These are phyloP conservation scores for Tachystola acroxantha DNA, from an alignment of 2,888 invertebrate species.

Conservation along the genomic window DNA sequence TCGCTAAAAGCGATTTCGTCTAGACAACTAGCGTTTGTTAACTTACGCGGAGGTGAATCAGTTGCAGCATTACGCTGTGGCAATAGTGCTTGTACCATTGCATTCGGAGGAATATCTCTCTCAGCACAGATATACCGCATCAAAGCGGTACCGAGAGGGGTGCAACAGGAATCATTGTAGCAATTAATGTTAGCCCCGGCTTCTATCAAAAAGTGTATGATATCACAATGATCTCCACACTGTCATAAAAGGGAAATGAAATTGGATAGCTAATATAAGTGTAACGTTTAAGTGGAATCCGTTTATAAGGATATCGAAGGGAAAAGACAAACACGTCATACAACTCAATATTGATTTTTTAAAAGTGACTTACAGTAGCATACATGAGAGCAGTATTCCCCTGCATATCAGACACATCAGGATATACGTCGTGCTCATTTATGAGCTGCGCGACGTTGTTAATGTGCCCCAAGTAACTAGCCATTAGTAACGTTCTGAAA, in stretches of 20 bases:
- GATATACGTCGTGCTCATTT: constrained; percentile 51
- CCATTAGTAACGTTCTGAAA: constrained; percentile 52
- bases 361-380: constrained; percentile 54
- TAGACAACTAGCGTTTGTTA: no score
- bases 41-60: constrained; percentile 26
- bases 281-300: no score
- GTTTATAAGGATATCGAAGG: no score
- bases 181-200: constrained; percentile 70
- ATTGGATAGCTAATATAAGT: background rate
- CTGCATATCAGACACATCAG: constrained; percentile 67
- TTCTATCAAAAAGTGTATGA: constrained; percentile 61
- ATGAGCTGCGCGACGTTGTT: constrained; percentile 46
- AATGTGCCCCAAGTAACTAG: constrained; percentile 49
- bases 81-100: constrained; percentile 38
- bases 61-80: constrained; percentile 18
- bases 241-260: constrained; percentile 14
- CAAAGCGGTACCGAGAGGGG: constrained; percentile 63
- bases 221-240: constrained; percentile 49
- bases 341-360: no score
- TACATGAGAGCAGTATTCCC: constrained; percentile 77
- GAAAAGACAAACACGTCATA: no score
- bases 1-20: no score
- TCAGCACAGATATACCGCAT: constrained; percentile 47
- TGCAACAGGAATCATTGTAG: constrained; percentile 75
- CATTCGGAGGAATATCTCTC: constrained; percentile 30